Evolutionary conservation across 2,797 vertebrate species (phyloP).

Genomic region (Lepus oiostolus): DNA sequence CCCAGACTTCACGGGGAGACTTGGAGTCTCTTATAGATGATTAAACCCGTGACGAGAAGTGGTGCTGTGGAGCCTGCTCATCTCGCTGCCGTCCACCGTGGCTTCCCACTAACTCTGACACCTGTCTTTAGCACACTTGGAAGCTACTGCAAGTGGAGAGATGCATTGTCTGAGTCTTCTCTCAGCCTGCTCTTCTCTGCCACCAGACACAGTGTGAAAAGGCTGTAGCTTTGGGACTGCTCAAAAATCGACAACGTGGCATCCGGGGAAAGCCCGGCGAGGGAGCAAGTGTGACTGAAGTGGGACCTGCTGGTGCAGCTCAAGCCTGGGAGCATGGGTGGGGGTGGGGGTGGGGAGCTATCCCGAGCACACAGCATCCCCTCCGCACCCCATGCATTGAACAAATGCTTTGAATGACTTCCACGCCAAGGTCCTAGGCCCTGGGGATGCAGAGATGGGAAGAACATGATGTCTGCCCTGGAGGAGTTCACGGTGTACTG

Average conservation of each 20-base stretch:
- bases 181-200: background rate
- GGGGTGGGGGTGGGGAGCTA: background rate
- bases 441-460: background rate
- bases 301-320: background rate
- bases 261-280: background rate
- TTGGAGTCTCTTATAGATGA: background rate
- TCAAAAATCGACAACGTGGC: constrained; percentile 49
- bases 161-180: background rate
- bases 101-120: constrained; percentile 1
- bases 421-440: background rate
- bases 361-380: background rate
- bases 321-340: too few species aligned
- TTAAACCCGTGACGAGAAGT: background rate
- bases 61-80: background rate
- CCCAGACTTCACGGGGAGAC: background rate
- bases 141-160: constrained; percentile 11
- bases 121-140: constrained; percentile 45
- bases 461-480: background rate
- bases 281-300: background rate
- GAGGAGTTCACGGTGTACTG: background rate
- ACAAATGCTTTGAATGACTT: background rate
- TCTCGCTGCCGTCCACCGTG: background rate
- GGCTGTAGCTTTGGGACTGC: constrained; percentile 52
- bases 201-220: constrained; percentile 4
- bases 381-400: background rate